Evolutionary conservation across 1,140 invertebrate species (phyloP).

Genomic region (Micrasema minimum): DNA sequence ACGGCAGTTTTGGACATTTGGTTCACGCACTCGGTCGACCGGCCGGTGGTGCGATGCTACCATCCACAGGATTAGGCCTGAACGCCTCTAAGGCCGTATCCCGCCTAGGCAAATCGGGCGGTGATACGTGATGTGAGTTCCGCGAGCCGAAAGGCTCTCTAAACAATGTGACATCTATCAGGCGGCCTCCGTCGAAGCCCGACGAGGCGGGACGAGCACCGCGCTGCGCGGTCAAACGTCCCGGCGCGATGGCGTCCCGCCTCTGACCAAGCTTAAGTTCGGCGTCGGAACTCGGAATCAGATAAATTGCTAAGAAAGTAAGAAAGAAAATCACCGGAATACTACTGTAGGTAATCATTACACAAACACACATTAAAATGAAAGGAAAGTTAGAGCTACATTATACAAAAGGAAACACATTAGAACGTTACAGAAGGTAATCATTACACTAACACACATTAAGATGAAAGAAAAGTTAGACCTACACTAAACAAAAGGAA

Average conservation of each 20-base stretch:
- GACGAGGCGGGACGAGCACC: conserved; percentile 74
- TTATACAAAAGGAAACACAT: too few species aligned
- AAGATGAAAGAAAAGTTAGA: too few species aligned
- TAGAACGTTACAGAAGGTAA: too few species aligned
- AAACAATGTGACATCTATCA: conserved; percentile 70
- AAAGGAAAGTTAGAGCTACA: too few species aligned
- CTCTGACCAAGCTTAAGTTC: too few species aligned
- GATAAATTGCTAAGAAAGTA: too few species aligned
- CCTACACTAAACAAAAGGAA: too few species aligned
- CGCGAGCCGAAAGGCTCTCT: conserved; percentile 67
- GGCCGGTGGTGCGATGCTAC: conserved; percentile 80
- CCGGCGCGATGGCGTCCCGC: too few species aligned
- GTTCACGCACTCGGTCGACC: conserved; percentile 76
- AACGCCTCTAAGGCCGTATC: conserved; percentile 85
- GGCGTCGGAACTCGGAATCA: conserved; percentile 64
- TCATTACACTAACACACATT: too few species aligned
- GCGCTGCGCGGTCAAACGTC: conserved; percentile 56
- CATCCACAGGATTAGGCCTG: conserved; percentile 85
- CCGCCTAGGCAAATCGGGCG: conserved; percentile 71
- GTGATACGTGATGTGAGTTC: conserved; percentile 65
- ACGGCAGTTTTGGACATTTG: conserved; percentile 79
- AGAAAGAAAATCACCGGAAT: too few species aligned
- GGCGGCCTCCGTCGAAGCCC: conserved; percentile 80
- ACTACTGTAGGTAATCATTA: too few species aligned
- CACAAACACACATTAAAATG: too few species aligned